phyloP scores from a whole-genome alignment of 2,888 invertebrate species.

The Ochlodes sylvanus region DNA sequence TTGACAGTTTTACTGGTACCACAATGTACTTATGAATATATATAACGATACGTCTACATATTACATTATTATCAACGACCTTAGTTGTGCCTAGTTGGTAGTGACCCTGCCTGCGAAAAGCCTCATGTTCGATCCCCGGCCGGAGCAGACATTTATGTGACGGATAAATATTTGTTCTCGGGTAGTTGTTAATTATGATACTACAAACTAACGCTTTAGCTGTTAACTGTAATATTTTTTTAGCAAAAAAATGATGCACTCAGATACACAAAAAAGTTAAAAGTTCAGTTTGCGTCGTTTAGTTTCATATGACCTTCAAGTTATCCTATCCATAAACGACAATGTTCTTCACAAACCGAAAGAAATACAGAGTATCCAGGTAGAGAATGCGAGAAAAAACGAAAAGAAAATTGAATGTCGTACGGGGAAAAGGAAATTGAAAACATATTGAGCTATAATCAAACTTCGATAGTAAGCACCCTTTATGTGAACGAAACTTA shows the following conservation, averaged over 20 bases:
- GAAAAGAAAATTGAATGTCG: constrained; percentile 16
- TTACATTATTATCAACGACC: no score
- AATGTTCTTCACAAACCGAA: neutral
- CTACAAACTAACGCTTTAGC: no score
- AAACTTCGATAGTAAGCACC: constrained; percentile 27
- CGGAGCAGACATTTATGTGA: no score
- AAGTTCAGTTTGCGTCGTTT: neutral
- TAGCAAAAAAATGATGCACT: no score
- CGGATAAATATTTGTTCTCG: no score
- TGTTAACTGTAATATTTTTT: no score
- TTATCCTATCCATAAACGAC: constrained; percentile 2
- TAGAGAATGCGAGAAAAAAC: constrained; percentile 3
- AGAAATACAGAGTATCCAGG: constrained; percentile 11
- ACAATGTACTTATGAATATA: neutral
- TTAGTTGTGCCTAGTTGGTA: no score
- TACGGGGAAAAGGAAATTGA: constrained; percentile 25
- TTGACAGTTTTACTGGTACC: constrained; percentile 5
- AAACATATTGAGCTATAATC: constrained; percentile 30
- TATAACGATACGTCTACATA: no score
- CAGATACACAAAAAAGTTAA: no score
- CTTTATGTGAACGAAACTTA: constrained; percentile 10
- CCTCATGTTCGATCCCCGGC: no score
- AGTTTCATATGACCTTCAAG: neutral
- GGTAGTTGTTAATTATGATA: no score
- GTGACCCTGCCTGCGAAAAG: no score